Evolutionary conservation across 2,113 vertebrate species (phyloP), one percentile per base, ranked within the genome.

Genomic region (Pelecanus crispus): DNA sequence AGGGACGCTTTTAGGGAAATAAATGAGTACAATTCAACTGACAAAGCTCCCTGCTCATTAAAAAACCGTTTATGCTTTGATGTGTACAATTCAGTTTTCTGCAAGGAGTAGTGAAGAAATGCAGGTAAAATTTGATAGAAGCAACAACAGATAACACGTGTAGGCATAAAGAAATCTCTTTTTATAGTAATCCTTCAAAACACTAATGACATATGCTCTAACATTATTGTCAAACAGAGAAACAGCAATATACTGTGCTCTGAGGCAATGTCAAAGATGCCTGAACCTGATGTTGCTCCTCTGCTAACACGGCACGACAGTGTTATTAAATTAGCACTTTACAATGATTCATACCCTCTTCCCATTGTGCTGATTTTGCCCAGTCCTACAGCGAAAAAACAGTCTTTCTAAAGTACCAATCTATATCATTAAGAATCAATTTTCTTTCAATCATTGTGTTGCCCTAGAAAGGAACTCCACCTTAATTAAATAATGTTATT

Each of bases 401-500:
- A 85, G 29, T 62, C 50, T 85, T 73, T 88, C 74, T 78, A 24
- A 87, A 90, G n/a, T 49, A 94, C 50, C 52, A 68, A 81, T 81
- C 84, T 93, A n/a, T 81, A 80, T 53, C 5, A 92, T 86, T 96
- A 91, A 95, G 66, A 90, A 95, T 92, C 59, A 88, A 74, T 88
- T 94, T 75, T 88, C 50, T 68, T 91, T 81, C 93, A 92, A 25
- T 61, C 13, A 65, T 32, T 78, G 50, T 49, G 78, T 87, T 93
- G 82, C 72, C 80, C 77, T 77, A 59, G 78, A 93, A 87, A 92
- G 86, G 77, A 96, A 86, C 87, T 93, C 62, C 22, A 61, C 78
- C 24, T 82, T 92, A 96, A 94, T 96, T 87, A 94, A 95, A 89
- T 80, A 94, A 93, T 44, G 44, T 38, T 89, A 62, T 73, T 92